These are phyloP conservation scores for Selenia dentaria DNA, from an alignment of 2,888 invertebrate species.

Conservation along the genomic window DNA sequence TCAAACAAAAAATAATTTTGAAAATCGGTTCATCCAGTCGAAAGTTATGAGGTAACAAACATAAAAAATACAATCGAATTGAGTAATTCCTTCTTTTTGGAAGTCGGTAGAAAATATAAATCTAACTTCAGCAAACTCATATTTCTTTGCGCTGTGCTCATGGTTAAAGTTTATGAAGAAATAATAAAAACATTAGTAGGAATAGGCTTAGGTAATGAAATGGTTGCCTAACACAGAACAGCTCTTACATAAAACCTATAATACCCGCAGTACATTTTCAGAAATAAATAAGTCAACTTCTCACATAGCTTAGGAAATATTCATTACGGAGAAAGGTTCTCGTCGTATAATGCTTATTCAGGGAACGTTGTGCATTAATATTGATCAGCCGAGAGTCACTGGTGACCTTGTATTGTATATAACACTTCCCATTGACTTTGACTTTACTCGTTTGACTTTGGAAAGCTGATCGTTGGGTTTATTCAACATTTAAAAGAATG, in stretches of 20 bases:
- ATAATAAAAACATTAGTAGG: background rate
- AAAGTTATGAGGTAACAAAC: too few species aligned
- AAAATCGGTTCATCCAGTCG: too few species aligned
- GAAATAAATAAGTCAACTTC: conserved; percentile 46
- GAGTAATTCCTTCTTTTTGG: too few species aligned
- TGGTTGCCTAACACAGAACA: conserved; percentile 16
- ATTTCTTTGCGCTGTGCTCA: too few species aligned
- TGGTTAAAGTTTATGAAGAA: background rate
- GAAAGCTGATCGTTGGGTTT: background rate
- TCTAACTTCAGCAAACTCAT: too few species aligned
- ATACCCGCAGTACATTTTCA: conserved; percentile 29
- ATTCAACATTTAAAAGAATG: background rate
- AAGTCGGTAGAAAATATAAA: too few species aligned
- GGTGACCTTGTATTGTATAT: conserved; percentile 39
- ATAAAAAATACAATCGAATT: too few species aligned
- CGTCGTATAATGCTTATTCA: conserved; percentile 47
- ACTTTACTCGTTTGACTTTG: conserved; percentile 3
- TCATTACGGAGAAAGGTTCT: conserved; percentile 62
- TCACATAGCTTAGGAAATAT: conserved; percentile 48
- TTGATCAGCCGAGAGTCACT: conserved; percentile 50
- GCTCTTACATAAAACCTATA: conserved; percentile 25
- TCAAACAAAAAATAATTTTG: too few species aligned
- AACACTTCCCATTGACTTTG: conserved; percentile 29
- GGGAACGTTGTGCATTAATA: conserved; percentile 49
- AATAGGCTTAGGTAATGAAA: background rate